A percentile compares a stretch with the other conserved stretches of the same genome.
phyloP scores from a whole-genome alignment of 2,888 invertebrate genomes.

The Chelonus formosanus region DNA sequence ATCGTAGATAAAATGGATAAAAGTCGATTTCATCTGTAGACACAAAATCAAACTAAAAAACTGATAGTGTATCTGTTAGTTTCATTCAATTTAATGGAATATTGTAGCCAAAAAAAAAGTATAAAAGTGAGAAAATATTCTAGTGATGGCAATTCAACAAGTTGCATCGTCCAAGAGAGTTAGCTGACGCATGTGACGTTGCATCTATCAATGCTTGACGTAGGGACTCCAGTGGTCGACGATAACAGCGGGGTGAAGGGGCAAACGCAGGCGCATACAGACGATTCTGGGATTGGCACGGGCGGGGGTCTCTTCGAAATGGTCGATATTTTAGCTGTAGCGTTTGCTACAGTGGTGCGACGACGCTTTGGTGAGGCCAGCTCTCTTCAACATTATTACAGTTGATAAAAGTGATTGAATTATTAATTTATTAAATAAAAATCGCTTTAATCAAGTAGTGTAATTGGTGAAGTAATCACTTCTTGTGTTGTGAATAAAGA shows the following conservation, averaged over 20 bases:
- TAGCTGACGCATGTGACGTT: slow-evolving; percentile 7
- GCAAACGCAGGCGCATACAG: slow-evolving; percentile 52
- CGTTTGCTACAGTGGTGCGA: slow-evolving; percentile 58
- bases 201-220: slow-evolving; percentile 24
- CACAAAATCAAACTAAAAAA: too few relatives aligned
- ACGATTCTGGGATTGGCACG: slow-evolving; percentile 47
- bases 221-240: slow-evolving; percentile 6
- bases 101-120: too few relatives aligned
- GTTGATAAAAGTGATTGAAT: slow-evolving; percentile 8
- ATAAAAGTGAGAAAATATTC: not conserved
- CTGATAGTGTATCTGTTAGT: too few relatives aligned
- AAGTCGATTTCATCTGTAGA: too few relatives aligned
- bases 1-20: too few relatives aligned
- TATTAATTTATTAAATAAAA: slow-evolving; percentile 1
- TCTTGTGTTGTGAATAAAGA: slow-evolving; percentile 11
- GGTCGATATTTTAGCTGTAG: slow-evolving; percentile 63
- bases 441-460: not conserved
- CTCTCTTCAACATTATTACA: slow-evolving; percentile 29
- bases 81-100: too few relatives aligned
- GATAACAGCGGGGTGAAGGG: slow-evolving; percentile 6
- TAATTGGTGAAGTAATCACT: slow-evolving; percentile 20
- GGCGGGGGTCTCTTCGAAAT: slow-evolving; percentile 59
- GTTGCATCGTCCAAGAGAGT: slow-evolving; percentile 22
- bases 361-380: slow-evolving; percentile 55
- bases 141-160: slow-evolving; percentile 21